Percentiles rank a stretch among this genome's conserved stretches.
phyloP scores from a whole-genome alignment of 2,797 vertebrate genomes.

The Esox masquinongy region DNA sequence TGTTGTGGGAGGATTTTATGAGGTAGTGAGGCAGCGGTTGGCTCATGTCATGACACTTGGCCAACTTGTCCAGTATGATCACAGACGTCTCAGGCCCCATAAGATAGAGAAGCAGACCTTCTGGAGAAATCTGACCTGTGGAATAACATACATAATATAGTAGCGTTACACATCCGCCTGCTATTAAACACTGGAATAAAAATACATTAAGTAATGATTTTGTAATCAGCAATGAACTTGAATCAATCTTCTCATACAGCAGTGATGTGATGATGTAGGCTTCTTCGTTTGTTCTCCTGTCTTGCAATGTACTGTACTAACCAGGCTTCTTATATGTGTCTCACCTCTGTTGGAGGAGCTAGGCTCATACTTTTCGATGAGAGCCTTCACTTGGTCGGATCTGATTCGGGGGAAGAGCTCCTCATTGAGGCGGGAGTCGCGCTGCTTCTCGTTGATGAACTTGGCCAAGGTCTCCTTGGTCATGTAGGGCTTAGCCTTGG shows the following conservation, averaged over 20 bases:
- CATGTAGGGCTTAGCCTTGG: constrained; percentile 86
- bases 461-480: constrained; percentile 82
- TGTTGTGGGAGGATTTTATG: constrained; percentile 97
- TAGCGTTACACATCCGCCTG: neutral
- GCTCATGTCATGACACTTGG: constrained; percentile 89
- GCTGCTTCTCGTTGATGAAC: constrained; percentile 93
- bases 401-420: constrained; percentile 87
- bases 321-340: constrained; percentile 26
- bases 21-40: constrained; percentile 94
- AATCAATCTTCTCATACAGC: too few species aligned
- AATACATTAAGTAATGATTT: neutral
- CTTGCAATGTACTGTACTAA: neutral
- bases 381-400: constrained; percentile 88
- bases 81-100: constrained; percentile 90
- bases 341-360: constrained; percentile 85
- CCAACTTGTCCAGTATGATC: constrained; percentile 83
- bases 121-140: constrained; percentile 90
- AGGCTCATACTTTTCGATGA: constrained; percentile 96
- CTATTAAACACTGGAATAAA: neutral
- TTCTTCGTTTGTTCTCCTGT: neutral
- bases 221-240: neutral
- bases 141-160: constrained; percentile 9
- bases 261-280: too few species aligned
- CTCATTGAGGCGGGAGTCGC: constrained; percentile 91
- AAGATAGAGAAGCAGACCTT: constrained; percentile 90